These are phyloP conservation scores for Macrotis lagotis DNA, from an alignment of 2,113 vertebrate genomes.

Conservation along the genomic window DNA sequence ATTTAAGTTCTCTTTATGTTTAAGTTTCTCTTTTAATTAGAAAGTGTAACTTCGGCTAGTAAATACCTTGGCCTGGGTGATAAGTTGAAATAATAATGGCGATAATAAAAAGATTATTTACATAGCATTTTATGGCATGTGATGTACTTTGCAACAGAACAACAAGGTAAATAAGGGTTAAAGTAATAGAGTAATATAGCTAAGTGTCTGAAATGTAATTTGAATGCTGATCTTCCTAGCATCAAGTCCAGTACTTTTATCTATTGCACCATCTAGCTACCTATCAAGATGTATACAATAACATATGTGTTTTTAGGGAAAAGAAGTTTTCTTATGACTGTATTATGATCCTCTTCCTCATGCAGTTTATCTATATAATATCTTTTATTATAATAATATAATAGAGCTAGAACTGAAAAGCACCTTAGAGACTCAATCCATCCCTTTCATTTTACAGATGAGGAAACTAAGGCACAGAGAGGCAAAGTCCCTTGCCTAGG, in stretches of 20 bases:
- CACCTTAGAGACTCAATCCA: not conserved
- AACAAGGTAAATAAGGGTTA: not conserved
- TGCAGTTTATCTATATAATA: not conserved
- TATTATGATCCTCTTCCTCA: not conserved
- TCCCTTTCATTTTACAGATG: not conserved
- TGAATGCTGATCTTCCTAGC: not conserved
- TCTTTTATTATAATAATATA: not conserved
- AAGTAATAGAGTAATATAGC: not conserved
- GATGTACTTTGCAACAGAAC: not conserved
- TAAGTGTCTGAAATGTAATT: not conserved
- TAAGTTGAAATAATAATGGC: not conserved
- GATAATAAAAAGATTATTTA: not conserved
- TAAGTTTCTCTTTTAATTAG: too few species aligned
- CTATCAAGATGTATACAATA: not conserved
- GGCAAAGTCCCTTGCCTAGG: not conserved
- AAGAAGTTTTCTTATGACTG: not conserved
- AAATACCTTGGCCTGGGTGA: not conserved
- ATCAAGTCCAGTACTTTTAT: not conserved
- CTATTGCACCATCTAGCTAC: not conserved
- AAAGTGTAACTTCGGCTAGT: not conserved
- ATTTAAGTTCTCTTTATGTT: not conserved
- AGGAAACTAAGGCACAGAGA: not conserved
- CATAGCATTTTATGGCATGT: not conserved
- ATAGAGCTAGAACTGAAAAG: not conserved
- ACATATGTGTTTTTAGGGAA: not conserved